These are phyloP conservation scores for Sebastiscus albofasciatus DNA, from an alignment of 2,797 vertebrate genomes.

Conservation along the genomic window DNA sequence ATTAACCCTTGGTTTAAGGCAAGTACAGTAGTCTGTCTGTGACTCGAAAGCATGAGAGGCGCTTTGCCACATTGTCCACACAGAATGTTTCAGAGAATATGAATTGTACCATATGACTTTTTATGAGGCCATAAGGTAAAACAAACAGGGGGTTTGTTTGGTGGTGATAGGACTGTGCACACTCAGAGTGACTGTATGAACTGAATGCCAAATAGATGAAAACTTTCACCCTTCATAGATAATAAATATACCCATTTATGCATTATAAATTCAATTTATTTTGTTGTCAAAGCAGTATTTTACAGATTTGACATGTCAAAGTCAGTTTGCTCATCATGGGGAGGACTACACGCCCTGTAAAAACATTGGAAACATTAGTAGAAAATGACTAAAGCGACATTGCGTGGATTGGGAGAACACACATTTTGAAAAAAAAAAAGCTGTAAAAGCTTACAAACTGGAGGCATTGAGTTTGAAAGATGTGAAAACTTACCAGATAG, in stretches of 20 bases:
- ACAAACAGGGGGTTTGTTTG: conserved; percentile 28
- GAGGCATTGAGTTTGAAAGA: too few relatives aligned
- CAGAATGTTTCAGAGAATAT: background rate
- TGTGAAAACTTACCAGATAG: background rate
- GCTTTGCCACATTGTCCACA: background rate
- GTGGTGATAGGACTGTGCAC: conserved; percentile 1
- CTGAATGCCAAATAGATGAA: background rate
- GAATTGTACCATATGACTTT: conserved; percentile 16
- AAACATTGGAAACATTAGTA: background rate
- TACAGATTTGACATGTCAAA: background rate
- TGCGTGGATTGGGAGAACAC: background rate
- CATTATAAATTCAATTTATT: background rate
- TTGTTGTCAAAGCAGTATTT: background rate
- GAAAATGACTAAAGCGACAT: background rate
- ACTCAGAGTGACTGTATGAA: background rate
- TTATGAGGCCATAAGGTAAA: conserved; percentile 40
- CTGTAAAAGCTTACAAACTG: too few relatives aligned
- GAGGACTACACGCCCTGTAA: background rate
- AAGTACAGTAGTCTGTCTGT: background rate
- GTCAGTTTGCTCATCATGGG: background rate
- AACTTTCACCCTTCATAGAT: background rate
- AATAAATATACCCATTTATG: background rate
- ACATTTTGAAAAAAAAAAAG: background rate
- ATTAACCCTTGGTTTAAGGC: background rate
- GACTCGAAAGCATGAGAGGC: background rate